Evolutionary conservation across 2,888 invertebrate genomes (phyloP).

Genomic region (Busseola fusca): DNA sequence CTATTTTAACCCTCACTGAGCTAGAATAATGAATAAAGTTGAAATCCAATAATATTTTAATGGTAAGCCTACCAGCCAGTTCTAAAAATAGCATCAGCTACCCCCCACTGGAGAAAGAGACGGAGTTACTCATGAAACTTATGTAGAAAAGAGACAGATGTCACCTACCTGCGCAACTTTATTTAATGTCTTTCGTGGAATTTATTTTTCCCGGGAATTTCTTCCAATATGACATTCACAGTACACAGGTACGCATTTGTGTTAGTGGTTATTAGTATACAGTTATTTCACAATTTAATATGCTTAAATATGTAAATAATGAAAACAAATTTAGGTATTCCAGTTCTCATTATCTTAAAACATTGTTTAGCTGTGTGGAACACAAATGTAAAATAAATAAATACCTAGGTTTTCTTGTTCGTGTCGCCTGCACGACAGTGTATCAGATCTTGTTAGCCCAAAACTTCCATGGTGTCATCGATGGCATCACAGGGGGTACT

Average conservation of each 20-base stretch:
- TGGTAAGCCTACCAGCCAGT: slow-evolving; percentile 59
- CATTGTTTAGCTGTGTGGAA: not conserved
- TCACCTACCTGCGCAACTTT: slow-evolving; percentile 43
- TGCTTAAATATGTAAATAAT: slow-evolving; percentile 11
- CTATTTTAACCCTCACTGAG: slow-evolving; percentile 41
- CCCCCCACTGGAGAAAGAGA: slow-evolving; percentile 66
- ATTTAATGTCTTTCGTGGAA: slow-evolving; percentile 39
- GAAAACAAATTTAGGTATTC: not conserved
- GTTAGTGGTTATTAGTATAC: not conserved
- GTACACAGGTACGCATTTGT: too few relatives aligned
- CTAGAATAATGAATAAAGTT: slow-evolving; percentile 44
- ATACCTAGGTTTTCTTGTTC: not conserved
- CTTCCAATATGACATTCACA: slow-evolving; percentile 30
- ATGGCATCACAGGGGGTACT: too few relatives aligned
- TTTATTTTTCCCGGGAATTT: slow-evolving; percentile 30
- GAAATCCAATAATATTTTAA: slow-evolving; percentile 53
- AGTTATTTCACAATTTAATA: not conserved
- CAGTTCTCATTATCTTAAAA: not conserved
- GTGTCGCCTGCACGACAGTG: not conserved
- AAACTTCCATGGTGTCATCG: too few relatives aligned
- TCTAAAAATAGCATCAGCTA: slow-evolving; percentile 76
- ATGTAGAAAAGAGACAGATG: slow-evolving; percentile 36
- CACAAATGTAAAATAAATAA: not conserved
- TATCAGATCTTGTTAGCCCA: not conserved
- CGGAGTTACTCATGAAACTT: slow-evolving; percentile 33